Evolutionary conservation across 2,113 vertebrate species (phyloP).

Genomic region (Colaptes auratus): DNA sequence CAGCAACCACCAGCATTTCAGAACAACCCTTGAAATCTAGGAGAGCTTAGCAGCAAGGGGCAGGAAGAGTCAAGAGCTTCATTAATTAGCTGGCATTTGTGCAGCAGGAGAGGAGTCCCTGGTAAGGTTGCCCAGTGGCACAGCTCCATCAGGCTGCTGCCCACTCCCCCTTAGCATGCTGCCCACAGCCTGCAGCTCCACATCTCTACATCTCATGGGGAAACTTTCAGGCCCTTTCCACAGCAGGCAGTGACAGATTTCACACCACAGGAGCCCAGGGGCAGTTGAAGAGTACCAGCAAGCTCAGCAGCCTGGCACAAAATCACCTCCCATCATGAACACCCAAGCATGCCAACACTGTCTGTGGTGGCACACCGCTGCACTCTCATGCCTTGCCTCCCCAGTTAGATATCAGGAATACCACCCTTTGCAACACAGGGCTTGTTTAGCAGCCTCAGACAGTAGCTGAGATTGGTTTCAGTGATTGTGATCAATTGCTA

Average conservation of each 20-base stretch:
- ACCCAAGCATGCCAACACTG: accelerated
- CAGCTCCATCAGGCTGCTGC: not conserved
- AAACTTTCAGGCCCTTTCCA: not conserved
- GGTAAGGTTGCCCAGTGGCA: accelerated
- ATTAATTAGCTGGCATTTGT: not conserved
- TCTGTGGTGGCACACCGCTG: not conserved
- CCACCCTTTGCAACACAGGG: accelerated
- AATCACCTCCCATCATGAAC: not conserved
- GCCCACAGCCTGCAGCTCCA: accelerated
- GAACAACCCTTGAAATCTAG: not conserved
- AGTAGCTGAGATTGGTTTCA: not conserved
- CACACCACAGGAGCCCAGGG: not conserved
- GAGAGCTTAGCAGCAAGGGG: not conserved
- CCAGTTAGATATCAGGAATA: not conserved
- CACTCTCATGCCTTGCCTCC: accelerated
- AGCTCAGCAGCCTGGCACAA: not conserved
- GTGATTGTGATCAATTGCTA: not conserved
- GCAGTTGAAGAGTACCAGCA: not conserved
- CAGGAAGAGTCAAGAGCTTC: not conserved
- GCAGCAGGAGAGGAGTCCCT: not conserved
- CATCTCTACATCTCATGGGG: accelerated
- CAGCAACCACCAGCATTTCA: not conserved
- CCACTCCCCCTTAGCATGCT: not conserved
- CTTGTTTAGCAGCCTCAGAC: not conserved
- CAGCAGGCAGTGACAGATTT: not conserved